phyloP scores from a whole-genome alignment of 2,113 vertebrate genomes.

The Xiphorhynchus elegans region DNA sequence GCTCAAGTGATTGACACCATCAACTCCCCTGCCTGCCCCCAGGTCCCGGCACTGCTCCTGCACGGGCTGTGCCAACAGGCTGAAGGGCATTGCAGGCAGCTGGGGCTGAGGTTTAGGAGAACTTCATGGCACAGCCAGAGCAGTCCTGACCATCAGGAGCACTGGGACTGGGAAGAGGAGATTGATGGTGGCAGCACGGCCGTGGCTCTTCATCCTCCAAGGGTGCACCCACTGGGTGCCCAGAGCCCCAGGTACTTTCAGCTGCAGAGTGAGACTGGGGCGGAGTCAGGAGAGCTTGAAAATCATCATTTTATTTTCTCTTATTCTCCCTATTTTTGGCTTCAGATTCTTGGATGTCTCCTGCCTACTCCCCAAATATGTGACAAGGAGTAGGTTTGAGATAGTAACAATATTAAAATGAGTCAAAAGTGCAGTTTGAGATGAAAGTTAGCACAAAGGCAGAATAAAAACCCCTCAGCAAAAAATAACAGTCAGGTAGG shows the following conservation, averaged over 20 bases:
- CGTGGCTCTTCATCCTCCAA: not conserved
- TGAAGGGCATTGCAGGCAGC: too few relatives aligned
- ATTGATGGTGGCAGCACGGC: fast-evolving
- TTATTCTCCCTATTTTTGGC: constrained; percentile 28
- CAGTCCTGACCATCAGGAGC: not conserved
- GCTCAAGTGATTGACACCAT: not conserved
- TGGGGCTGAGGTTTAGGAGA: not conserved
- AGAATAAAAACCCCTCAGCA: not conserved
- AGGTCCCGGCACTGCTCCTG: fast-evolving
- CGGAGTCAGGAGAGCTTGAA: constrained; percentile 4
- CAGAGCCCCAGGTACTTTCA: not conserved
- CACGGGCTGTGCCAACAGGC: fast-evolving
- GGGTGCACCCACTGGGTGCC: not conserved
- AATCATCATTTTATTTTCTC: not conserved
- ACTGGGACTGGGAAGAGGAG: not conserved
- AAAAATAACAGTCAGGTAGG: not conserved
- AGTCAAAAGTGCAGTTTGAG: constrained; percentile 25
- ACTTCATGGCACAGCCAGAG: not conserved
- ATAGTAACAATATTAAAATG: constrained; percentile 62
- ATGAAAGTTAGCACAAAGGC: not conserved
- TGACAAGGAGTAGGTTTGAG: constrained; percentile 61
- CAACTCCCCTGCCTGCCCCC: not conserved
- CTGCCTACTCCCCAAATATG: constrained; percentile 26
- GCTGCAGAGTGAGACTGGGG: not conserved
- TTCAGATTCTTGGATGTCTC: constrained; percentile 35